Percentiles rank a stretch among this genome's conserved stretches.
These are phyloP conservation scores for Apodemia mormo DNA, from an alignment of 2,888 invertebrate genomes.

Conservation along the genomic window DNA sequence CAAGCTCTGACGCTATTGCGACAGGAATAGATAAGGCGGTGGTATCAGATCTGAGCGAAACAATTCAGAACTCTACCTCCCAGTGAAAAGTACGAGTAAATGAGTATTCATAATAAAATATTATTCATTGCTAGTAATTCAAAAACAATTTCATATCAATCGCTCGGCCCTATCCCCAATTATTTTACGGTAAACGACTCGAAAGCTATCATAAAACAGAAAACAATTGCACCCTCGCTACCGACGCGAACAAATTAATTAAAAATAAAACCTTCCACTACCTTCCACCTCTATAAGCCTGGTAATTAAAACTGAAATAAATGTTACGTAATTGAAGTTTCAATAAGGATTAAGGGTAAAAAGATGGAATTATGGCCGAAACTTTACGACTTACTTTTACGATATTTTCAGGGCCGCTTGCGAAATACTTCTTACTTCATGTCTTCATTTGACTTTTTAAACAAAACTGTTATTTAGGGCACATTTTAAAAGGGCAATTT, in stretches of 20 bases:
- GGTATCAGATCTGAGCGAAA: too few species aligned
- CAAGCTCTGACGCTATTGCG: too few species aligned
- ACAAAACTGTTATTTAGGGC: too few species aligned
- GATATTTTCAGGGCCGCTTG: neutral
- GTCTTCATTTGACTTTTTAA: neutral
- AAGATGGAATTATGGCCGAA: slow-evolving; percentile 20
- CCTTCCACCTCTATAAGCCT: slow-evolving; percentile 43
- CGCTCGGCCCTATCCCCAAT: slow-evolving; percentile 36
- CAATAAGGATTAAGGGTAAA: slow-evolving; percentile 21
- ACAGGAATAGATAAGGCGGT: too few species aligned
- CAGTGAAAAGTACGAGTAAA: too few species aligned
- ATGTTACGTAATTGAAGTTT: slow-evolving; percentile 55
- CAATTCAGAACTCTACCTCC: too few species aligned
- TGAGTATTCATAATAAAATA: neutral
- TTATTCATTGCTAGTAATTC: neutral
- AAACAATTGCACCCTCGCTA: slow-evolving; percentile 46
- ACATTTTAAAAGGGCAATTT: too few species aligned
- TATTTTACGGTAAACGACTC: slow-evolving; percentile 45
- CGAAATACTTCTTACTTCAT: neutral
- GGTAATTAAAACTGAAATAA: slow-evolving; percentile 62
- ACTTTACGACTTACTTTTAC: slow-evolving; percentile 12
- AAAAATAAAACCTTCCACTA: slow-evolving; percentile 54
- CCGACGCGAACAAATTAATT: slow-evolving; percentile 57
- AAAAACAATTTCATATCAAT: slow-evolving; percentile 34
- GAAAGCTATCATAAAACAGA: slow-evolving; percentile 46